Evolutionary conservation across 2,797 vertebrate genomes (phyloP).

Genomic region (Gallinago stenura): DNA sequence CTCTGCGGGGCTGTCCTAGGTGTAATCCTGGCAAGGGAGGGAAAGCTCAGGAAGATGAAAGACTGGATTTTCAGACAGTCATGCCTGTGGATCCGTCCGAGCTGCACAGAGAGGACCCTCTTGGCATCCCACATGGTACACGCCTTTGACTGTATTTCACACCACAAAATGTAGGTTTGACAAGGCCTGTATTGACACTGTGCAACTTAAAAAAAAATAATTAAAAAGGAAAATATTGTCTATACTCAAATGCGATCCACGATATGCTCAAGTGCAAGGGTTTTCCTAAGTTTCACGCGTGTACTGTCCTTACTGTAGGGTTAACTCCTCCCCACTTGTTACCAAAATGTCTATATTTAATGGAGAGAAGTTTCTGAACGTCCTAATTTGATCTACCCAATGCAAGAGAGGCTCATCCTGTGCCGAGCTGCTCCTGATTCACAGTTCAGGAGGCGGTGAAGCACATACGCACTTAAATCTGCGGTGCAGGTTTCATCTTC

Average conservation of each 20-base stretch:
- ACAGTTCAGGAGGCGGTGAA: neutral
- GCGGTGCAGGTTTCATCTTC: neutral
- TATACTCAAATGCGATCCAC: neutral
- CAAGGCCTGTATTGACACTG: neutral
- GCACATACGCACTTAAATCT: neutral
- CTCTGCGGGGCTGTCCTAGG: constrained; percentile 11
- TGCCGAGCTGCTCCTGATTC: neutral
- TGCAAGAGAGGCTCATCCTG: neutral
- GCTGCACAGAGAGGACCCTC: neutral
- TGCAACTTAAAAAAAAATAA: neutral
- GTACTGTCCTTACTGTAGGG: neutral
- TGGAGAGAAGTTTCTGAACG: neutral
- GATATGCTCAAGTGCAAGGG: neutral
- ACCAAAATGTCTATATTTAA: neutral
- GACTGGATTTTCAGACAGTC: neutral
- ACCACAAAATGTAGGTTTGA: neutral
- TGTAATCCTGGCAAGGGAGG: neutral
- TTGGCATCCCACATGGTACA: neutral
- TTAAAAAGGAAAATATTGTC: neutral
- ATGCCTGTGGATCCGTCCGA: neutral
- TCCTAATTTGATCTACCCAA: neutral
- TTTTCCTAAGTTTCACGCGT: fast-evolving
- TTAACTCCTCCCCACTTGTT: neutral
- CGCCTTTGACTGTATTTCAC: neutral
- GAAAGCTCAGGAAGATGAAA: neutral